These are phyloP conservation scores for Pelochelys cantorii DNA, from an alignment of 2,797 vertebrate species.

Conservation along the genomic window DNA sequence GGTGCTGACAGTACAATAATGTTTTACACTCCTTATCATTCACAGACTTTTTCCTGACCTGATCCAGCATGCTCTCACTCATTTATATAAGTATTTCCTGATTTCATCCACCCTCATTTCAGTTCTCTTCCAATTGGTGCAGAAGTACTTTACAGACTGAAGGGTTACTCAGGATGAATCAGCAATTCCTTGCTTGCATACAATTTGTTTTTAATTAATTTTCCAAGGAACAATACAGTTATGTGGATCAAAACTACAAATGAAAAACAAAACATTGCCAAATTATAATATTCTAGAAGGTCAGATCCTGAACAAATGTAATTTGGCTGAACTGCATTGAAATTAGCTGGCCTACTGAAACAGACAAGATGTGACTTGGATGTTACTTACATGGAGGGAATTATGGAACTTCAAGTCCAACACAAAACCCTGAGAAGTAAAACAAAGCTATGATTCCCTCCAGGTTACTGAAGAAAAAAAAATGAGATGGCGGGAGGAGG, in stretches of 20 bases:
- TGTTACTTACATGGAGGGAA: not conserved
- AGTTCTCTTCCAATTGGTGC: not conserved
- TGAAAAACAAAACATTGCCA: not conserved
- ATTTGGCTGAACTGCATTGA: rapidly evolving
- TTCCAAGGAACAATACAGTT: not conserved
- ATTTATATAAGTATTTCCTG: not conserved
- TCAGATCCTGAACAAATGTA: not conserved
- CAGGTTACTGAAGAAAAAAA: not conserved
- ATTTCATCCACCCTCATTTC: not conserved
- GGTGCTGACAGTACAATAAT: conserved; percentile 17
- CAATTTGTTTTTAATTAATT: not conserved
- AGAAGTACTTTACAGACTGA: rapidly evolving
- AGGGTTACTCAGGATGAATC: not conserved
- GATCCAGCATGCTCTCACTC: not conserved
- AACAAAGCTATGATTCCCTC: not conserved
- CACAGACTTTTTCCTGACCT: not conserved
- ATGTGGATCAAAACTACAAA: not conserved
- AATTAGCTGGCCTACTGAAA: rapidly evolving
- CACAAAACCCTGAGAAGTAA: not conserved
- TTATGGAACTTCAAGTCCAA: not conserved
- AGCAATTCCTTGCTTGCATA: not conserved
- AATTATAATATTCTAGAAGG: rapidly evolving
- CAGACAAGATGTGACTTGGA: not conserved
- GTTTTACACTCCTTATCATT: not conserved
- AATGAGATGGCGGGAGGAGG: rapidly evolving